Evolutionary conservation across 2,888 invertebrate genomes (phyloP), one percentile per base, ranked within the genome.

Genomic region (Laspeyria flexula): DNA sequence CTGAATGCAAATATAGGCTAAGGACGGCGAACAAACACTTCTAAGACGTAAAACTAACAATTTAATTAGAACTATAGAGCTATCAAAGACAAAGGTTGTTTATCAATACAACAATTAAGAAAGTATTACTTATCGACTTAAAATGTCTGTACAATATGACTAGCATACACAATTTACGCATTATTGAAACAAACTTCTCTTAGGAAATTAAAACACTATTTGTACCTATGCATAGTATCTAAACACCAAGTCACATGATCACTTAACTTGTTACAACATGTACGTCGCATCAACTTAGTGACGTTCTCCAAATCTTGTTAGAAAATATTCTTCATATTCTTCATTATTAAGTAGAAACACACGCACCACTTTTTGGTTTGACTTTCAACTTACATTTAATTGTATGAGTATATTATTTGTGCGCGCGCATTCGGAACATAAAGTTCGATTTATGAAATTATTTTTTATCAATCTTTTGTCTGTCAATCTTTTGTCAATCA

Each of bases 121-220:
- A 87, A 86, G 76, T 82, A 83, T 81, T 79, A 81, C 60, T 61
- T 63, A 69, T 71, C 55, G 65, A 81, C 80, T 84, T 74, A 77
- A 83, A 85, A 82, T 81, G 71, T 79, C 88, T 91, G 90, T 90
- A 91, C 90, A 90, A 77, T 84, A 86, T 80, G 83, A 85, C 88
- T 91, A 90, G 88, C 84, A 81, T 87, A 89, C 83, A 87, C 84
- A 83, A 73, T 75, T 79, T 84, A 85, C 79, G 74, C 65, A 77
- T 79, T 76, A 63, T 64, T 72, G 70, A 83, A 85, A 81, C 76
- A 72, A 81, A 76, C 70, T 62, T 73, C 64, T 65, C 73, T 77
- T 77, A 62, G 64, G 78, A 79, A 82, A 83, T 77, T 79, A 84
- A 81, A 85, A 83, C 64, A 76, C 83, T 88, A 87, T 86, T 85